Percentiles rank a stretch among this genome's conserved stretches.
phyloP scores from a whole-genome alignment of 2,797 vertebrate genomes.

The Gymnoscopelus braueri region DNA sequence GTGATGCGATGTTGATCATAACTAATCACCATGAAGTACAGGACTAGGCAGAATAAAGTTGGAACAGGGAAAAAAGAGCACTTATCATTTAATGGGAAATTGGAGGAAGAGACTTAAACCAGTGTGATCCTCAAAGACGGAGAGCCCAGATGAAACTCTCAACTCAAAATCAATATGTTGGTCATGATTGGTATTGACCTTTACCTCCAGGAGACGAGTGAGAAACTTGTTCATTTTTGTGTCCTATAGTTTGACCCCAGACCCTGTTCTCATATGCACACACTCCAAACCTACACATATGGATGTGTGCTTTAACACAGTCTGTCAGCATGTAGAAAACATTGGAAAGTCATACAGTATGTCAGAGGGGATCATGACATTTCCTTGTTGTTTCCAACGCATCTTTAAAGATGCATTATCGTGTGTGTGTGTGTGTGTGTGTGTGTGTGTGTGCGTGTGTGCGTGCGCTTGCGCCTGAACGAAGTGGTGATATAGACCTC shows the following conservation, averaged over 20 bases:
- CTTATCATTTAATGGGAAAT: background rate
- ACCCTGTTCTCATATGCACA: too few relatives aligned
- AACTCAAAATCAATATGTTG: constrained; percentile 48
- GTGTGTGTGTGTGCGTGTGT: constrained; percentile 1
- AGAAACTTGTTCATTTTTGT: background rate
- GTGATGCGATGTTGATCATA: too few relatives aligned
- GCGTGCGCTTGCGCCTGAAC: constrained; percentile 41
- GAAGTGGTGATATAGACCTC: constrained; percentile 84
- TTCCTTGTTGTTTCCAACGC: constrained; percentile 55
- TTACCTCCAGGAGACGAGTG: constrained; percentile 49
- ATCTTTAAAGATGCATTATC: constrained; percentile 66
- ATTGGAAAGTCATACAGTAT: constrained; percentile 73
- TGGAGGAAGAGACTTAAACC: background rate
- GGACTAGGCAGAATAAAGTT: too few relatives aligned
- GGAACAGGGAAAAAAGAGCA: too few relatives aligned
- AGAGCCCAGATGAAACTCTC: constrained; percentile 24
- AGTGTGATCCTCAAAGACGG: constrained; percentile 7
- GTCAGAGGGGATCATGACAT: constrained; percentile 63
- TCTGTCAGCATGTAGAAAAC: constrained; percentile 69
- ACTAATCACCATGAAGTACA: too few relatives aligned
- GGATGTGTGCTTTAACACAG: constrained; percentile 5
- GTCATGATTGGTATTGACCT: constrained; percentile 53
- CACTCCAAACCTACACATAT: too few relatives aligned
- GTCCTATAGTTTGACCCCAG: too few relatives aligned
- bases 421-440: constrained; percentile 32